Evolutionary conservation across 1,140 invertebrate species (phyloP), one percentile per base, ranked within the genome.

Genomic region (Chelonus insularis): DNA sequence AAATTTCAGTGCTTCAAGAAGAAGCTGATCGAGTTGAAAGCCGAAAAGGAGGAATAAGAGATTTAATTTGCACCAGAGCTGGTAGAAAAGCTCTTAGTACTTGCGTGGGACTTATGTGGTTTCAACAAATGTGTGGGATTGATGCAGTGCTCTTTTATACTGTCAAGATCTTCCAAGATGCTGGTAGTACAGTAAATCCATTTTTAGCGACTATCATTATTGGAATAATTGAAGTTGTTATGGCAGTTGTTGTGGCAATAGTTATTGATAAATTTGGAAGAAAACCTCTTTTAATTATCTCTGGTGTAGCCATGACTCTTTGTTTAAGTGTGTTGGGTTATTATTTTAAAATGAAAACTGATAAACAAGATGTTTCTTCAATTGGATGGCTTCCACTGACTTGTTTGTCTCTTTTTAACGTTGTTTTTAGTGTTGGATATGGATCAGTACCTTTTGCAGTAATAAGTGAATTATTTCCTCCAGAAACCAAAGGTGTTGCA

Each of bases 381-480:
- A 71, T 86, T 8, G 73, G 73, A 11, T 82, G 81, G 81, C 23
- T 84, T 8, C 83, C 83, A 2, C 65, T 84, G 0, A 63, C 76
- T 1, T 76, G 72, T 50, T 68, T 84, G 8, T 71, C 80, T 12
- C 60, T 80, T 54, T 84, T 79, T 70, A 81, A 82, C 51, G 71
- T 81, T 8, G 73, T 80, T 0, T 83, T 81, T 64, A 78, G 77
- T 39, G 60, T 82, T 4, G 89, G 89, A 2, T 87, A 86, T 75
- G 89, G 89, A 25, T 86, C 90, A 7, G 86, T 92, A 45, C 89
- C 90, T 0, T 90, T 89, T 82, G 82, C 91, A 5, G 81, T 91
- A 67, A 86, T 89, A 67, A 84, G 80, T 11, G 87, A 91, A 76
- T 76, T 89, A 11, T 88, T 89, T 58, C 86, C 89, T n/a, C 81